A percentile compares a stretch with the other conserved stretches of the same genome.
Conservation (phyloP, 2,888 invertebrate genomes). For the Cactoblastis cactorum region DNA sequence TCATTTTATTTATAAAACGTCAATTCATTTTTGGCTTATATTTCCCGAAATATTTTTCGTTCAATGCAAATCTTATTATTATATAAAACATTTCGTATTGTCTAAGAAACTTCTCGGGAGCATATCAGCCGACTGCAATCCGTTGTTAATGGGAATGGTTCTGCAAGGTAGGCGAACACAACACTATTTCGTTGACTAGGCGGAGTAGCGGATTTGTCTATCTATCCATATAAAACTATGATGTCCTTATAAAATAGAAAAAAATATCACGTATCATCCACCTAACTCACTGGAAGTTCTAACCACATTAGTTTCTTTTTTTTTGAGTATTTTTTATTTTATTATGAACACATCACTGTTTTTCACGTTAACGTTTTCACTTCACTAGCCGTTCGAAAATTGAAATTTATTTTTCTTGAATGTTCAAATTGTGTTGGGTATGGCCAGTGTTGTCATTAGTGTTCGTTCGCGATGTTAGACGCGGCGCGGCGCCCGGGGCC, state of each 20-base stretch:
- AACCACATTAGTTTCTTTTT: conserved; percentile 29
- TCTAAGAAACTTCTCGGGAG: too few species aligned
- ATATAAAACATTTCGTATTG: too few species aligned
- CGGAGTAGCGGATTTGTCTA: conserved; percentile 52
- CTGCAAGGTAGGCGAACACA: conserved; percentile 20
- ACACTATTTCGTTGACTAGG: conserved; percentile 70
- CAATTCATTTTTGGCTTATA: too few species aligned
- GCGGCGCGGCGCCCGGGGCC: neutral
- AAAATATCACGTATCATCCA: conserved; percentile 72
- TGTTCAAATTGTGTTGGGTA: neutral
- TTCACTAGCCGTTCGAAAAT: conserved; percentile 4
- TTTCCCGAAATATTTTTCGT: too few species aligned
- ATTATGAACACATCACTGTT: conserved; percentile 63
- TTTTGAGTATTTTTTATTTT: conserved; percentile 61
- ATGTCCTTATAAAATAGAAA: conserved; percentile 30
- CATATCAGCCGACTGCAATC: neutral
- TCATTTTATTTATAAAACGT: too few species aligned
- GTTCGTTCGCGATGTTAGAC: too few species aligned
- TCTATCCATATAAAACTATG: conserved; percentile 33
- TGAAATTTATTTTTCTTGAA: neutral
- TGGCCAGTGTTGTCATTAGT: neutral
- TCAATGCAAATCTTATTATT: too few species aligned
- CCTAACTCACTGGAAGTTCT: conserved; percentile 61
- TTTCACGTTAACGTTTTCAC: conserved; percentile 20
- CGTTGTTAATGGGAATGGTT: conserved; percentile 5